phyloP scores from a whole-genome alignment of 2,113 vertebrate species.

The Campylorhamphus procurvoides region DNA sequence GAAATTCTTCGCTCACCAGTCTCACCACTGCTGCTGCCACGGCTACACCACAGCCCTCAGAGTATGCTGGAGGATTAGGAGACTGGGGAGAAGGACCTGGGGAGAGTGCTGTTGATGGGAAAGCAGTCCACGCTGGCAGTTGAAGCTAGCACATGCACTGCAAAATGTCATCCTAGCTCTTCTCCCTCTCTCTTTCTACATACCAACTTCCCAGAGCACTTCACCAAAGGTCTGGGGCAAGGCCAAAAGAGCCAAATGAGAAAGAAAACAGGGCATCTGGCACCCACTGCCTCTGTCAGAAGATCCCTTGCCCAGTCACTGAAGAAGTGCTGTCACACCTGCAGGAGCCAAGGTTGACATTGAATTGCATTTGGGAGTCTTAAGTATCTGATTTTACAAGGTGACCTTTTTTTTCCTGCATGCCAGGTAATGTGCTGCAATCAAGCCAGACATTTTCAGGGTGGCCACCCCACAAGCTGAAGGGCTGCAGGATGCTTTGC shows the following conservation, averaged over 20 bases:
- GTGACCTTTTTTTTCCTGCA: accelerated
- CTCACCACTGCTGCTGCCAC: not conserved
- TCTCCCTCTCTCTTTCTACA: not conserved
- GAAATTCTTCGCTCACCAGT: conserved; percentile 18
- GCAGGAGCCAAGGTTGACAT: not conserved
- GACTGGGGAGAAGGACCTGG: not conserved
- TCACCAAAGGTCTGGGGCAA: not conserved
- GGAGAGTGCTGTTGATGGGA: conserved; percentile 26
- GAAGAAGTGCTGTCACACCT: not conserved
- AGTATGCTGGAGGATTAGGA: not conserved
- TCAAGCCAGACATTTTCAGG: not conserved
- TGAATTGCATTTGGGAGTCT: not conserved
- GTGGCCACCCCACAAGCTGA: not conserved
- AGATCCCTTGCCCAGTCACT: not conserved
- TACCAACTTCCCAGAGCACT: not conserved
- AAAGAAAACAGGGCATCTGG: not conserved
- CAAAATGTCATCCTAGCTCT: conserved; percentile 18
- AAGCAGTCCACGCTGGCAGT: not conserved
- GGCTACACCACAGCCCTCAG: conserved; percentile 24
- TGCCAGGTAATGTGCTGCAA: not conserved
- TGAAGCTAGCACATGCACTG: conserved; percentile 9
- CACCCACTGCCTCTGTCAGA: not conserved
- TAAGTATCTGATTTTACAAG: not conserved
- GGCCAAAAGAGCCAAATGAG: not conserved
- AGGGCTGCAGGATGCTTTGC: not conserved